Base-by-base conservation (phyloP, 1,140 invertebrate species). In the Adelges cooleyi region DNA sequence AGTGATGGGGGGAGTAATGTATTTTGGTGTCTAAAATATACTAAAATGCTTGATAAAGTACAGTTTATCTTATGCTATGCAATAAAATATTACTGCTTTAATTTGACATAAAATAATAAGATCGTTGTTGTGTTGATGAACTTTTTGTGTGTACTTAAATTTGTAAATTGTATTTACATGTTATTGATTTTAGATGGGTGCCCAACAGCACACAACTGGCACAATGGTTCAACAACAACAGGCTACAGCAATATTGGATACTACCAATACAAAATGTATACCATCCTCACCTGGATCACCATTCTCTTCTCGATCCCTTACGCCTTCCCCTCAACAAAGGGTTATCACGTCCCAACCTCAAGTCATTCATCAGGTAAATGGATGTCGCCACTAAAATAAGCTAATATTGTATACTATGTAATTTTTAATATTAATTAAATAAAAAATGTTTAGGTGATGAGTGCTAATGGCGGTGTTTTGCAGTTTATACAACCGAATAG, bases 231-330 rank as follows among this genome's bases (percentile, higher is more conserved):
- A 62, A 52, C 68, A 65, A 66, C 56, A 52, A 56, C 38, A 50
- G 40, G 38, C 40, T 25, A 66, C 56, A n/a, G 67, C 52, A 46
- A 66, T 65, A 62, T 65, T 36, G 67, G 53, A 36, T 25, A 51
- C 50, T 10, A 46, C 42, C 51, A 59, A 54, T 25, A 59, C 54
- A 40, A 67, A 54, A 54, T 68, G 67, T 49, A 65, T 65, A 42
- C 67, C 33, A 62, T 65, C 50, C 15, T 68, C 70, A 17, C 70
- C 72, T 42, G 68, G 66, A 20, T 73, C 71, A 36, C 71, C 71
- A 15, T 73, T 72, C 67, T 73, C 72, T 27, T 68, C 70, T 38
- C 65, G 72, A 54, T 72, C 71, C 29, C 72, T 71, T 54, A 70
- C 70, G 10, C 69, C 70, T 11, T 70, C 70, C 27, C 69, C 70